phyloP scores from a whole-genome alignment of 1,140 invertebrate genomes.

The Drosophila auraria region DNA sequence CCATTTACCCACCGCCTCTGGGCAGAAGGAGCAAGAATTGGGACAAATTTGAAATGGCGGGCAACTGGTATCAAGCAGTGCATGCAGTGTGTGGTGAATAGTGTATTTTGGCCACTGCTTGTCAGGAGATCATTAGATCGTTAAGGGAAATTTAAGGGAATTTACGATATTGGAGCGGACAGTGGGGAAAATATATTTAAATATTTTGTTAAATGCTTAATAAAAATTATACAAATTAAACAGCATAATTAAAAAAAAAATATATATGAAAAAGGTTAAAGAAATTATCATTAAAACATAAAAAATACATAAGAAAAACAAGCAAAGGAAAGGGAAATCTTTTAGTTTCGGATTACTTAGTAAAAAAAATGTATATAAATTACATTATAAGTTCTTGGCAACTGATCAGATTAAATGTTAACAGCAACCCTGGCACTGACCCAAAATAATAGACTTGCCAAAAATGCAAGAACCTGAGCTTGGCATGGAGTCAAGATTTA shows the following conservation, averaged over 20 bases:
- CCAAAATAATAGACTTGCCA: constrained; percentile 13
- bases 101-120: background rate
- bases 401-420: constrained; percentile 14
- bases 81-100: constrained; percentile 6
- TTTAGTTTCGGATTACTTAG: background rate
- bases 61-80: background rate
- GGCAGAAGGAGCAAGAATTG: constrained; percentile 5
- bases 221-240: background rate
- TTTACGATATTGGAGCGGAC: background rate
- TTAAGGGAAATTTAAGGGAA: background rate
- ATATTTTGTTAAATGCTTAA: background rate
- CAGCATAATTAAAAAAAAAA: too few relatives aligned
- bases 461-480: constrained; percentile 10
- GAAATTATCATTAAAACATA: background rate
- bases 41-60: constrained; percentile 15
- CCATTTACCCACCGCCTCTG: background rate
- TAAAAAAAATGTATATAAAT: background rate
- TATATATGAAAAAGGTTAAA: too few relatives aligned
- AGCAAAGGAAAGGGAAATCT: too few relatives aligned
- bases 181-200: background rate
- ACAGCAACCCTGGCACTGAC: constrained; percentile 2
- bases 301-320: too few relatives aligned
- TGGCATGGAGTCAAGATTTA: constrained; percentile 19
- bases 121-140: constrained; percentile 4
- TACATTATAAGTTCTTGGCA: constrained; percentile 21